phyloP scores from a whole-genome alignment of 2,888 invertebrate genomes.

The Eurois occulta region DNA sequence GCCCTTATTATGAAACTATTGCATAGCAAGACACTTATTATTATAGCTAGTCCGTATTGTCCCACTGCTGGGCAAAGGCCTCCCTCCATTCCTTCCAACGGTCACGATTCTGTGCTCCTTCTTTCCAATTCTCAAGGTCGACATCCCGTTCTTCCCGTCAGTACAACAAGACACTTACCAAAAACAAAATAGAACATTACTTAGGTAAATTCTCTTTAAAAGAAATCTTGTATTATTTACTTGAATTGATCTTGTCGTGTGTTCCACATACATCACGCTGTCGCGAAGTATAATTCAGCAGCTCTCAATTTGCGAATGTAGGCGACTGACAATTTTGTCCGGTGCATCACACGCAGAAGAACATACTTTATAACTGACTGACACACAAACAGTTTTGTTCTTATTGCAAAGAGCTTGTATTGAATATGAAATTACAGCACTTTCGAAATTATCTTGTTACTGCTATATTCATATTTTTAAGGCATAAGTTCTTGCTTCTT shows the following conservation, averaged over 20 bases:
- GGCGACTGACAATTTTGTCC: constrained; percentile 48
- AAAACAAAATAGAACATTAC: not conserved
- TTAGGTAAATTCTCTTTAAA: not conserved
- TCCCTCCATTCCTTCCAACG: no score
- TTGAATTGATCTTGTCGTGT: not conserved
- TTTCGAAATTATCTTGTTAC: constrained; percentile 41
- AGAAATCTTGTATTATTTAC: not conserved
- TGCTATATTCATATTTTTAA: not conserved
- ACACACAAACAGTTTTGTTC: constrained; percentile 58
- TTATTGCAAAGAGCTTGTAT: constrained; percentile 32
- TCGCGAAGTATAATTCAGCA: constrained; percentile 35
- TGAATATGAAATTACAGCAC: constrained; percentile 15
- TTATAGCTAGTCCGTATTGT: no score
- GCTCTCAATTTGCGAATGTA: constrained; percentile 49
- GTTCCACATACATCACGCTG: constrained; percentile 25
- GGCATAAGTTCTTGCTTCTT: not conserved
- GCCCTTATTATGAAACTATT: no score
- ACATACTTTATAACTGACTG: constrained; percentile 64
- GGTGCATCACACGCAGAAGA: constrained; percentile 62
- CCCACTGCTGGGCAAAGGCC: no score
- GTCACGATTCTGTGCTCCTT: no score
- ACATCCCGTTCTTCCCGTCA: no score
- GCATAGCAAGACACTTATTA: no score
- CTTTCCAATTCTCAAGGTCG: no score
- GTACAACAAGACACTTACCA: not conserved